Percentiles rank a stretch among this genome's conserved stretches.
phyloP scores from a whole-genome alignment of 2,888 invertebrate species.

The Sphaeridia pumilis region DNA sequence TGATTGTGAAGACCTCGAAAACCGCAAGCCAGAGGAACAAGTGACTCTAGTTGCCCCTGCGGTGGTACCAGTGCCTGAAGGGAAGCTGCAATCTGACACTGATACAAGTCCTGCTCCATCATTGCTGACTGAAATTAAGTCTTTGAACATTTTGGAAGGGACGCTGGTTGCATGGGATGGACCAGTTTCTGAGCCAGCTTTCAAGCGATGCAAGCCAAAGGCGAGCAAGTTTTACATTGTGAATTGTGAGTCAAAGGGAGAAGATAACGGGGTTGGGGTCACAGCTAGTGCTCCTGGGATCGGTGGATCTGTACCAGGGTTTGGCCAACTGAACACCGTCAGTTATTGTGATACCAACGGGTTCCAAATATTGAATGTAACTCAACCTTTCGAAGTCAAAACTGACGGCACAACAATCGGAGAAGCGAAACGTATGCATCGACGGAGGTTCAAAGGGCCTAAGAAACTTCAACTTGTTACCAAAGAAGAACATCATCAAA shows the following conservation, averaged over 20 bases:
- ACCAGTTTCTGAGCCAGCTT: conserved; percentile 5
- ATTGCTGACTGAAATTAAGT: background rate
- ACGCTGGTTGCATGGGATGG: conserved; percentile 14
- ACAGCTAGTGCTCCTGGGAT: background rate
- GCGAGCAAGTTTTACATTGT: conserved; percentile 14
- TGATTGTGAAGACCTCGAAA: too few relatives aligned
- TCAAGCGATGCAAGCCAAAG: conserved; percentile 2
- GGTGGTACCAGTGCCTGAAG: too few relatives aligned
- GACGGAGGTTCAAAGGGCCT: conserved; percentile 13
- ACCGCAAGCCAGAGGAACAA: too few relatives aligned
- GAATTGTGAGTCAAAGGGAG: conserved; percentile 16
- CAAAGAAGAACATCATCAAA: conserved; percentile 19
- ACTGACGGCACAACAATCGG: background rate
- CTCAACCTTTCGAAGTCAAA: background rate
- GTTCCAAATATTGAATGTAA: background rate
- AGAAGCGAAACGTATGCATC: conserved; percentile 11
- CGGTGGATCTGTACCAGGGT: background rate
- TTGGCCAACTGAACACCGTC: background rate
- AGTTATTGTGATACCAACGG: conserved; percentile 5
- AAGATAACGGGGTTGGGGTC: conserved; percentile 1
- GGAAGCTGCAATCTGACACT: too few relatives aligned
- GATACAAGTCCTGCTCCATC: too few relatives aligned
- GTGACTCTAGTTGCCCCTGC: too few relatives aligned
- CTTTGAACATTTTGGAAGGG: background rate
- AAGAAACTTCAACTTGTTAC: conserved; percentile 17